Evolutionary conservation across 2,888 invertebrate genomes (phyloP), one percentile per base, ranked within the genome.

Genomic region (Caenorhabditis imperialis): DNA sequence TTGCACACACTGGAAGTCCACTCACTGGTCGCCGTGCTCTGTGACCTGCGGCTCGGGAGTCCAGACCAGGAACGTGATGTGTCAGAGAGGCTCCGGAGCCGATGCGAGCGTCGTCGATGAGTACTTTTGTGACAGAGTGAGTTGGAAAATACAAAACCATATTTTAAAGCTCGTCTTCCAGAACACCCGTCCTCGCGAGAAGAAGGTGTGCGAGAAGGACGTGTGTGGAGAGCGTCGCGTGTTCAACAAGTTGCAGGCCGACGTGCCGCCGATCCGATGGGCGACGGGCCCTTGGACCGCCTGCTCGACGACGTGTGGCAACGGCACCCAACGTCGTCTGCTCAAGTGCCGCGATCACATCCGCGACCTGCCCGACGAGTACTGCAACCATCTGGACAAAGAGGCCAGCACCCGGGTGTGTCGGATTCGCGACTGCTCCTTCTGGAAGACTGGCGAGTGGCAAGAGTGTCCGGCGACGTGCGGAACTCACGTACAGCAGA

Each of bases 41-140:
- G 90, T 90, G 3, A 90, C 91, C 8, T 93, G 93, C 88, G 93
- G 93, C 1, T 90, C 90, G 44, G 93, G 93, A 2, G 89, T 91
- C 72, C 90, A 91, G 73, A 90, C 90, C 22, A 90, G 93, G 65
- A 89, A 89, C 22, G 91, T 93, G 10, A 89, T 89, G 8, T 93
- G 93, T 85, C 67, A 75, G n/a, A 57, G 73, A 30, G 81, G 81
- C 23, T 40, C 77, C 27, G 81, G 81, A 27, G 44, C 77, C 22
- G 72, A 75, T 8, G 61, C 54, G 18, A 75, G 44, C 6, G 48
- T 42, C 8, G 63, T 81, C 18, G 73, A 80, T 44, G 78, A 77
- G 18, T 57, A 47, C 8, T 62, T 70, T 20, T 83, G 83, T 47
- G 73, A 77, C 50, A 67, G 75, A 70, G 81, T 80, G 27, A 35